Percentiles rank a stretch among this genome's conserved stretches.
phyloP scores from a whole-genome alignment of 2,113 vertebrate species.

The Macroglossus sobrinus region DNA sequence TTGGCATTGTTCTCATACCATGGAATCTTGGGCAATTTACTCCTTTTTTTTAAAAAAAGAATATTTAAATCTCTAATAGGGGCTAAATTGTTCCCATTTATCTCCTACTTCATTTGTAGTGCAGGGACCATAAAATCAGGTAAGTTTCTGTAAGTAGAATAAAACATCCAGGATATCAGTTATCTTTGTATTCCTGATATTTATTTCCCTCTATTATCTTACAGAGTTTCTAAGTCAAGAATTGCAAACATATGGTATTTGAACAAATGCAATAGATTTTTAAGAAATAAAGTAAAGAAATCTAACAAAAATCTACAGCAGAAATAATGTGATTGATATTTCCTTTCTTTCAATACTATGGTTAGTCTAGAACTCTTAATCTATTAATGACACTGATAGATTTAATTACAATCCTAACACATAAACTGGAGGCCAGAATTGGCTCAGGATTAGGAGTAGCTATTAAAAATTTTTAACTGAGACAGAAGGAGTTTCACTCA shows the following conservation, averaged over 20 bases:
- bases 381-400: background rate
- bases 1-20: background rate
- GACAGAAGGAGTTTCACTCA: conserved; percentile 14
- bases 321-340: conserved; percentile 9
- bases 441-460: background rate
- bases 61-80: background rate
- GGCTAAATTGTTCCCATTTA: background rate
- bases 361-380: background rate
- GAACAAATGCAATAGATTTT: background rate
- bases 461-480: conserved; percentile 32
- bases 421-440: background rate
- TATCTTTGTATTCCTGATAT: background rate
- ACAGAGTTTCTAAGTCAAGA: background rate
- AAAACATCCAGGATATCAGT: background rate
- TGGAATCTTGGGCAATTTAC: background rate
- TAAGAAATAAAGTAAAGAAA: background rate
- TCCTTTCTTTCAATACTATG: background rate
- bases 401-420: background rate
- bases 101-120: background rate
- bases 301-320: conserved; percentile 13
- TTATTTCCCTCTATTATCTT: background rate
- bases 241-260: background rate
- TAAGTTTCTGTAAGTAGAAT: background rate
- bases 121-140: background rate
- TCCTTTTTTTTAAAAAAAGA: background rate